Percentiles rank a stretch among this genome's conserved stretches.
These are phyloP conservation scores for Xestoiulus laeticollis DNA, from an alignment of 2,888 invertebrate genomes.

Conservation along the genomic window DNA sequence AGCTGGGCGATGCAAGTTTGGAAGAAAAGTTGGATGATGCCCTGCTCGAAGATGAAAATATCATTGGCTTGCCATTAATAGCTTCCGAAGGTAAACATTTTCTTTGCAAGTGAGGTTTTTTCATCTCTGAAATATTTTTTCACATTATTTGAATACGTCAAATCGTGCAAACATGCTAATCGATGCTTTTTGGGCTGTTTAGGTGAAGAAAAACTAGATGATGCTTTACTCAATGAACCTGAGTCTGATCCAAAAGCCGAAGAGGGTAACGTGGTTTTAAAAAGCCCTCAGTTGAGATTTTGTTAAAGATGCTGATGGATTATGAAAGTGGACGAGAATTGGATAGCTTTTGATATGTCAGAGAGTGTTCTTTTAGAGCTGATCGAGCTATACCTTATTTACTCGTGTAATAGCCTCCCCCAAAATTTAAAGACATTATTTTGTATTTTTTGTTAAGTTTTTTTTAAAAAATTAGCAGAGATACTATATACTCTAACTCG, in stretches of 20 bases:
- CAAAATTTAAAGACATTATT: no score
- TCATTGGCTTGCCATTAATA: not conserved
- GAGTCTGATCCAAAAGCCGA: not conserved
- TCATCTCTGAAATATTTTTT: not conserved
- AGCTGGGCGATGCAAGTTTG: not conserved
- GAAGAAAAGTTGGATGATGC: conserved; percentile 1
- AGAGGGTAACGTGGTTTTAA: not conserved
- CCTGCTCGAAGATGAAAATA: not conserved
- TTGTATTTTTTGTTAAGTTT: no score
- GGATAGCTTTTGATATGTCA: not conserved
- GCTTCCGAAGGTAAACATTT: not conserved
- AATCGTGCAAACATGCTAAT: not conserved
- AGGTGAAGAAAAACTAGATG: not conserved
- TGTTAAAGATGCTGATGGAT: not conserved
- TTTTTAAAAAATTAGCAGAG: no score
- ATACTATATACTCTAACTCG: no score
- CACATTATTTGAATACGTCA: not conserved
- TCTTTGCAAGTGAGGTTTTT: not conserved
- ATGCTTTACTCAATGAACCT: not conserved
- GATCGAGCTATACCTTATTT: no score
- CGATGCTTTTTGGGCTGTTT: not conserved
- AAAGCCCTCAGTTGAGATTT: not conserved
- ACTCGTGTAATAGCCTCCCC: no score
- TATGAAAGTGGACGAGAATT: not conserved
- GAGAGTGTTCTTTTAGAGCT: not conserved